phyloP scores from a whole-genome alignment of 2,888 invertebrate species.

The Lithodes maja region DNA sequence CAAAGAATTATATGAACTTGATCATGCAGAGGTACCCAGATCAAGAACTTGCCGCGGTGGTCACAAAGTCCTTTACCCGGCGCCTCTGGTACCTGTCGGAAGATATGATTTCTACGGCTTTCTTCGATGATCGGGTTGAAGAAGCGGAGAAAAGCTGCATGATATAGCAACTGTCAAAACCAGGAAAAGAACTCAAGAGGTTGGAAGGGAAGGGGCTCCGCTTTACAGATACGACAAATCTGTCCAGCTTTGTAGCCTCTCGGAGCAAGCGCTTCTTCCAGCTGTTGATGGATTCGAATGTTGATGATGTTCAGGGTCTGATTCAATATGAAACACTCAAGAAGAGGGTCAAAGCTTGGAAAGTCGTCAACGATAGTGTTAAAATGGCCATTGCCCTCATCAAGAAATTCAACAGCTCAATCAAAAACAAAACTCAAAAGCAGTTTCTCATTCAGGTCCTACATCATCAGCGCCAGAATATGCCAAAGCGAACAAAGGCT shows the following conservation, averaged over 20 bases:
- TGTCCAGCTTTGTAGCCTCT: neutral
- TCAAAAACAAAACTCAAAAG: constrained; percentile 15
- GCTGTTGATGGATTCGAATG: neutral
- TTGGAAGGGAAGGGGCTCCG: neutral
- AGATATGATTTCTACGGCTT: neutral
- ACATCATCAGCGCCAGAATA: neutral
- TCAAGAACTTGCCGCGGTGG: neutral
- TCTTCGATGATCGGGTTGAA: neutral
- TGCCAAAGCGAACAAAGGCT: neutral
- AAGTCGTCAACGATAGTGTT: neutral
- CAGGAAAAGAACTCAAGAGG: neutral
- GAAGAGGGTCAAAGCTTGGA: constrained; percentile 13
- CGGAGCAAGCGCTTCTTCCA: neutral
- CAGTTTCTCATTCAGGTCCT: neutral
- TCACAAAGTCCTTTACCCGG: neutral
- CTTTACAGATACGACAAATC: neutral
- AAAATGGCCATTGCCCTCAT: constrained; percentile 17
- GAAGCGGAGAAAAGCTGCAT: neutral
- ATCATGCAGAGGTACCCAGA: neutral
- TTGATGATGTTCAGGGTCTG: neutral
- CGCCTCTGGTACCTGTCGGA: neutral
- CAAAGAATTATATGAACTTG: neutral
- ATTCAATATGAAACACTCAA: constrained; percentile 13
- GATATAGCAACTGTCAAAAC: constrained; percentile 3
- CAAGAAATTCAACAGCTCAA: constrained; percentile 1